Evolutionary conservation across 2,797 vertebrate species (phyloP), one percentile per base, ranked within the genome.

Genomic region (Sebastes glaucus): DNA sequence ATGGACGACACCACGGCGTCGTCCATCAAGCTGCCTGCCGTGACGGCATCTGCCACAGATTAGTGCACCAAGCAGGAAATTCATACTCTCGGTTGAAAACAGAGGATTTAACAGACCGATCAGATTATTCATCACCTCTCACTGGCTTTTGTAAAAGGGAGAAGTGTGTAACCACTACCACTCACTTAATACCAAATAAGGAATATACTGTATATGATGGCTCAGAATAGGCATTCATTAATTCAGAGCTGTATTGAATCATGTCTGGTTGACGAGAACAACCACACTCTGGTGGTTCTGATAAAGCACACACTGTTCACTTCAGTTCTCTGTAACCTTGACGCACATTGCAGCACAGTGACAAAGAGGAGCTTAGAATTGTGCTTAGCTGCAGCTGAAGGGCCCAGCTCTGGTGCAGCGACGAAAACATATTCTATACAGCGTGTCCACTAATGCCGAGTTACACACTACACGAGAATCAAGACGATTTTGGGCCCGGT

Each of bases 41-140:
- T 22, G 64, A 53, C 35, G 57, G 55, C 55, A 73, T 73, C 80
- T 80, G 79, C 64, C 38, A 27, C 27, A 61, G 46, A 78, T 86
- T 55, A 76, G 38, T 38, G 33, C 72, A 71, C 27, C 62, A 8
- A 53, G 77, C 80, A 77, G 73, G 60, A 83, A 78, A 78, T 77
- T 71, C 64, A 64, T 53, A 16, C 28, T 2, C 42, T 49, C 22
- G 7, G 22, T 20, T 46, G 20, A 78, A 18, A 81, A 38, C 22
- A 18, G 5, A 52, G 32, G 38, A 68, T 27, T 23, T 7, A 20
- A 64, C 28, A 32, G 55, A 18, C 13, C 23, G 11, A 18, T 52
- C 27, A 6, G 2, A 62, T 56, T 23, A 60, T n/a, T 46, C 20
- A 23, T 46, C 27, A 27, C 27, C 33, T 70, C 46, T 30, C 27